Percentiles rank a stretch among this genome's conserved stretches.
Evolutionary conservation across 1,140 invertebrate species (phyloP).

Genomic region (Aphelenchoides besseyi): DNA sequence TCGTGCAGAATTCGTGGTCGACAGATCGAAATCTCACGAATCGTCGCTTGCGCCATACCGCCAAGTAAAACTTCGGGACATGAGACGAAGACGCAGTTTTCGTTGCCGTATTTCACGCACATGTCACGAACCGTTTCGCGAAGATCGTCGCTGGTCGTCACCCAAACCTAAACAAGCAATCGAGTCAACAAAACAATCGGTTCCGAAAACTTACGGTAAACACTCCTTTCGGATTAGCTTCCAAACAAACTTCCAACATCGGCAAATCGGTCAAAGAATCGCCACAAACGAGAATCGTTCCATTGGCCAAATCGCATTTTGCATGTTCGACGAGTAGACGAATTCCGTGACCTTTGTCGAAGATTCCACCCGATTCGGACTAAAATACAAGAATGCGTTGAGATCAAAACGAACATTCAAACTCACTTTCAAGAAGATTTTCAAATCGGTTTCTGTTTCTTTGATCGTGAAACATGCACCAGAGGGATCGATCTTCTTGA

Average conservation of each 20-base stretch:
- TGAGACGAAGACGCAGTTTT: constrained; percentile 57
- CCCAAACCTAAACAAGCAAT: background rate
- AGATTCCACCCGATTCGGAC: constrained; percentile 55
- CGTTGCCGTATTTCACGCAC: constrained; percentile 48
- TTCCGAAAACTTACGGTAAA: constrained; percentile 57
- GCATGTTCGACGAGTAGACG: constrained; percentile 53
- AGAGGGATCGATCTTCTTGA: constrained; percentile 52
- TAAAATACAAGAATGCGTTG: constrained; percentile 6
- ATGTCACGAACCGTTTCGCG: constrained; percentile 48
- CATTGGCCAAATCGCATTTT: constrained; percentile 51
- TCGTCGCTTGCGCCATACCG: constrained; percentile 42
- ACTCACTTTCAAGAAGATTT: constrained; percentile 55
- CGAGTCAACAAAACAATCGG: constrained; percentile 7
- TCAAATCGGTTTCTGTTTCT: constrained; percentile 58
- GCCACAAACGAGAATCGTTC: constrained; percentile 59
- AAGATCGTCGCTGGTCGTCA: constrained; percentile 17
- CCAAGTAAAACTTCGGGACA: constrained; percentile 59
- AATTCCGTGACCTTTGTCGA: constrained; percentile 61
- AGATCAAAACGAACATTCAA: background rate
- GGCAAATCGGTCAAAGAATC: constrained; percentile 60
- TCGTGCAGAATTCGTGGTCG: constrained; percentile 22
- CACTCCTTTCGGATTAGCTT: constrained; percentile 46
- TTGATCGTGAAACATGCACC: constrained; percentile 39
- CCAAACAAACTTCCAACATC: constrained; percentile 58
- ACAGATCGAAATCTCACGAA: constrained; percentile 47